These are phyloP conservation scores for Arbacia lixula DNA, from an alignment of 53 echinoderm and acorn worm species.

Conservation along the genomic window DNA sequence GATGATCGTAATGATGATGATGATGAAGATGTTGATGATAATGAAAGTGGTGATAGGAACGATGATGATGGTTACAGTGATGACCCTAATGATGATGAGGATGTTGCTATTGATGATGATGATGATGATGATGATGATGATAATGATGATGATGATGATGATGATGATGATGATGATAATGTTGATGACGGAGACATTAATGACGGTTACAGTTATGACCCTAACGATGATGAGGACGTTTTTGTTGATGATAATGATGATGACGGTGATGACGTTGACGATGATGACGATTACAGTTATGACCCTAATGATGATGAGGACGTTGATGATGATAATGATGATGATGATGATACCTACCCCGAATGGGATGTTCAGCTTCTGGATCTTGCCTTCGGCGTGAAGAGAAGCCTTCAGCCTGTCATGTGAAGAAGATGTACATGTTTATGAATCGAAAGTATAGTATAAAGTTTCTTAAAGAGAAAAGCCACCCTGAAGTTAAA, in stretches of 20 bases:
- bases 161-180: conserved; percentile 28
- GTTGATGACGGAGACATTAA: conserved; percentile 10
- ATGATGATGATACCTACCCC: conserved; percentile 17
- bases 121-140: conserved; percentile 14
- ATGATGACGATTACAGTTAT: conserved; percentile 1
- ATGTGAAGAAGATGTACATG: background rate
- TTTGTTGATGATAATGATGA: conserved; percentile 1
- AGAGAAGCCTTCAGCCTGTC: conserved; percentile 13
- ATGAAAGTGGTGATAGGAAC: background rate
- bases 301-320: no score
- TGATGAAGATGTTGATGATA: no score
- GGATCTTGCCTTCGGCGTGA: conserved; percentile 17
- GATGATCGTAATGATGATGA: no score
- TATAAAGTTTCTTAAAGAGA: no score
- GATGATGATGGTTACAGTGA: background rate
- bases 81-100: conserved; percentile 16
- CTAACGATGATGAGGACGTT: background rate
- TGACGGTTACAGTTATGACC: background rate
- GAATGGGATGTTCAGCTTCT: conserved; percentile 17
- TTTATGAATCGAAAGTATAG: background rate
- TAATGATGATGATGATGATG: conserved; percentile 10
- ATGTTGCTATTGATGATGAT: background rate
- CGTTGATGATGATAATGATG: background rate
- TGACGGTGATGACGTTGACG: conserved; percentile 24
- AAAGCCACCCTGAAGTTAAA: background rate